Conservation (phyloP, 2,888 invertebrate species). For the Parelbella ahira region DNA sequence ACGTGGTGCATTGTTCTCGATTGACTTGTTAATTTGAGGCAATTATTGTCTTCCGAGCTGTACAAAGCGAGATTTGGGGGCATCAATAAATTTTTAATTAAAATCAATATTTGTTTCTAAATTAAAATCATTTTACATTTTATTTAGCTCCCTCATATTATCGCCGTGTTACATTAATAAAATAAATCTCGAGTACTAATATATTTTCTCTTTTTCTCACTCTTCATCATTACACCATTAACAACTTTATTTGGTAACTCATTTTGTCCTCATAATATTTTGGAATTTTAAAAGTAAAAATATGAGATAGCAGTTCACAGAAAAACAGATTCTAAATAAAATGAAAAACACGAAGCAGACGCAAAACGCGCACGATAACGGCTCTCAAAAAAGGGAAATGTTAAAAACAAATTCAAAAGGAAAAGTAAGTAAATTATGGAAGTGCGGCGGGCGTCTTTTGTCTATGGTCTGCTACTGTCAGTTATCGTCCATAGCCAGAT, state of each 20-base stretch:
- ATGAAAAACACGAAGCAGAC: conserved; percentile 53
- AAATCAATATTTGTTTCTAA: no score
- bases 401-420: conserved; percentile 67
- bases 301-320: conserved; percentile 43
- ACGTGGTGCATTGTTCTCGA: no score
- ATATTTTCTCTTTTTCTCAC: no score
- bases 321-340: conserved; percentile 56
- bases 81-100: no score
- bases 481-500: conserved; percentile 43
- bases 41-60: no score
- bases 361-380: conserved; percentile 57
- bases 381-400: conserved; percentile 60
- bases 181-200: no score
- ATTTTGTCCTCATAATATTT: conserved; percentile 10
- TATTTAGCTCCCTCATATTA: no score
- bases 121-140: no score
- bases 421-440: conserved; percentile 68
- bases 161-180: no score
- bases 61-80: no score
- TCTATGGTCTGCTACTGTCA: conserved; percentile 52
- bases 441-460: conserved; percentile 61
- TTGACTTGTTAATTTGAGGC: no score
- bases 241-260: conserved; percentile 1
- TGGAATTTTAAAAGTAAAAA: conserved; percentile 28
- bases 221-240: not conserved